phyloP scores from a whole-genome alignment of 2,113 vertebrate species.

The Heteronetta atricapilla region DNA sequence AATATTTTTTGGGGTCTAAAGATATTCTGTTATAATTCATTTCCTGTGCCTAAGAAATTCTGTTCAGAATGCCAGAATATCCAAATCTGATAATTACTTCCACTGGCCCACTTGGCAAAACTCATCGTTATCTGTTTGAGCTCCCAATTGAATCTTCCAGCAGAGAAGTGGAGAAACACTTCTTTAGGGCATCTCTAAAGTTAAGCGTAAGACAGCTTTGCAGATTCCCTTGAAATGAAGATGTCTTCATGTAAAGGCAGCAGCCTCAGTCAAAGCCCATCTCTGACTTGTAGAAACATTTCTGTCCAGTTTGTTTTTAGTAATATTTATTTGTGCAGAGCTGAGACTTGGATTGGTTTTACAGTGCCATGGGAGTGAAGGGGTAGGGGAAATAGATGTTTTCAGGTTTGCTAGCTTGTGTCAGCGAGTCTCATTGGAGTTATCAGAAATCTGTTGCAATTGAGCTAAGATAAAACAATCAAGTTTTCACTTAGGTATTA shows the following conservation, averaged over 20 bases:
- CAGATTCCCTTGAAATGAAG: not conserved
- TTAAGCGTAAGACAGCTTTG: not conserved
- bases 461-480: not conserved
- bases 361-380: not conserved
- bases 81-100: conserved; percentile 63
- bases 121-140: not conserved
- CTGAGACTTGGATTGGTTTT: not conserved
- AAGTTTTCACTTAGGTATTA: conserved; percentile 29
- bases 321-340: not conserved
- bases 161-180: not conserved
- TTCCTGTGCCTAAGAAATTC: conserved; percentile 44
- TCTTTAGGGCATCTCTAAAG: not conserved
- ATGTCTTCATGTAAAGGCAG: not conserved
- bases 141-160: not conserved
- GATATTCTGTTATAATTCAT: conserved; percentile 57
- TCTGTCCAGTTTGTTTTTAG: not conserved
- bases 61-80: conserved; percentile 37
- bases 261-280: not conserved
- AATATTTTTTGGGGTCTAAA: conserved; percentile 35
- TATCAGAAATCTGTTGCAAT: not conserved
- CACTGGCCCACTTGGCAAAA: conserved; percentile 41
- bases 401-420: not conserved
- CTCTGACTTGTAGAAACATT: not conserved
- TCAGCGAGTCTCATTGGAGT: not conserved
- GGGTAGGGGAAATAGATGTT: not conserved